phyloP scores from a whole-genome alignment of 2,797 vertebrate genomes.

The Oreortyx pictus region DNA sequence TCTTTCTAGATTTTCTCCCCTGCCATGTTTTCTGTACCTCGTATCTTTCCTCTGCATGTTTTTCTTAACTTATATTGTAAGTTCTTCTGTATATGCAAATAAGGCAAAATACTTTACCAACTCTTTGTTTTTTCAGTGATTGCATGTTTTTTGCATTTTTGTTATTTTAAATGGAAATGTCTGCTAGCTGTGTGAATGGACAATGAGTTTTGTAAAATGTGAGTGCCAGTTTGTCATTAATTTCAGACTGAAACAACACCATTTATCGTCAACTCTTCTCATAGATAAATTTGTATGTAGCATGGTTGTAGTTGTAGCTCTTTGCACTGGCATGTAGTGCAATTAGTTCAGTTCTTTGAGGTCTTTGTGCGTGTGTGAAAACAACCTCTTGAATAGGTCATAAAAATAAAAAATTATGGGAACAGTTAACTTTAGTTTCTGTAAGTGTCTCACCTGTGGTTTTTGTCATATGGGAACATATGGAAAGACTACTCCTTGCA shows the following conservation, averaged over 20 bases:
- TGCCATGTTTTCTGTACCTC: not conserved
- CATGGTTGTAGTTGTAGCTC: not conserved
- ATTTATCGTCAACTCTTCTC: not conserved
- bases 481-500: not conserved
- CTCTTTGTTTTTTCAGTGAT: not conserved
- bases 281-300: not conserved
- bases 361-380: not conserved
- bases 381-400: not conserved
- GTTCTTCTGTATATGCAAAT: not conserved
- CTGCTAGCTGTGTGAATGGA: not conserved
- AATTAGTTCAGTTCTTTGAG: not conserved
- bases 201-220: not conserved
- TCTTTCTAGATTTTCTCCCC: not conserved
- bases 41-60: not conserved
- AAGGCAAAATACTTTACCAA: not conserved
- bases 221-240: not conserved
- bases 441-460: not conserved
- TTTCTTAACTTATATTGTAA: not conserved
- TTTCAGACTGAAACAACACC: not conserved
- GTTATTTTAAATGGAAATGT: not conserved
- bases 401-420: not conserved
- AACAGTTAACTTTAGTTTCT: not conserved
- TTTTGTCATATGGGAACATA: not conserved
- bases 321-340: not conserved
- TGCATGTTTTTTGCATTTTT: not conserved